These are phyloP conservation scores for Cichlasoma orientale DNA, from an alignment of 2,797 vertebrate species.

Conservation along the genomic window DNA sequence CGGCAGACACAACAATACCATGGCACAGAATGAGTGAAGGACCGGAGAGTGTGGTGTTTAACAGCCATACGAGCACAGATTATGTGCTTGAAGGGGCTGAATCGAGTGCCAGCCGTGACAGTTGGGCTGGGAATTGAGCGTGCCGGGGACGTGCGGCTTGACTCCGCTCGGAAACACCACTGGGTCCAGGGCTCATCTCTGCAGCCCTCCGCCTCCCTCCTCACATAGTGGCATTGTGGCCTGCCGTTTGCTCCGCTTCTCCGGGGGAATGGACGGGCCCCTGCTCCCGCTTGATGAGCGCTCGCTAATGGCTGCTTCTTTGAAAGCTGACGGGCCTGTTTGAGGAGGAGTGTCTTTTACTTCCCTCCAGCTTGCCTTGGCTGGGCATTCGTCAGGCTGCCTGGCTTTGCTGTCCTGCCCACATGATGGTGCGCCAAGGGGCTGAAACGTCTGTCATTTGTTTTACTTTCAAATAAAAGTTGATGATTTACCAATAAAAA, in stretches of 20 bases:
- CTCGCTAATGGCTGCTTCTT: constrained; percentile 80
- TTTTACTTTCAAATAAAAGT: constrained; percentile 84
- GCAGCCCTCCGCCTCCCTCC: constrained; percentile 64
- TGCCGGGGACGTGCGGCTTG: constrained; percentile 72
- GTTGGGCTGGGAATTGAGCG: constrained; percentile 86
- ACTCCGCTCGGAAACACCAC: constrained; percentile 78
- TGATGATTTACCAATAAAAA: constrained; percentile 83
- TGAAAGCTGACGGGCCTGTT: constrained; percentile 77
- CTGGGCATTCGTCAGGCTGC: constrained; percentile 77
- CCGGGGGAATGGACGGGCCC: constrained; percentile 71
- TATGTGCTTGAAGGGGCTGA: constrained; percentile 84
- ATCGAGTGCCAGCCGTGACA: constrained; percentile 84
- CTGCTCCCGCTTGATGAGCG: constrained; percentile 76
- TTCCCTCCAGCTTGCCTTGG: constrained; percentile 84
- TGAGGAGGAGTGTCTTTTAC: constrained; percentile 82
- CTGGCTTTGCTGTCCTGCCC: constrained; percentile 83
- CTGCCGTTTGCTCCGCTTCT: constrained; percentile 66
- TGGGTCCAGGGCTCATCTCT: constrained; percentile 76
- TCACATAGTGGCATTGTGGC: constrained; percentile 72
- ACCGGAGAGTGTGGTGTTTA: constrained; percentile 77
- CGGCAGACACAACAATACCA: constrained; percentile 70
- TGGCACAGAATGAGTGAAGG: constrained; percentile 74
- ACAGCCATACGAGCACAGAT: constrained; percentile 83
- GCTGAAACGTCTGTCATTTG: constrained; percentile 82
- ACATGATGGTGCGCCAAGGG: constrained; percentile 75